Conservation (phyloP, 1,140 invertebrate species). For the Saccostrea echinata region DNA sequence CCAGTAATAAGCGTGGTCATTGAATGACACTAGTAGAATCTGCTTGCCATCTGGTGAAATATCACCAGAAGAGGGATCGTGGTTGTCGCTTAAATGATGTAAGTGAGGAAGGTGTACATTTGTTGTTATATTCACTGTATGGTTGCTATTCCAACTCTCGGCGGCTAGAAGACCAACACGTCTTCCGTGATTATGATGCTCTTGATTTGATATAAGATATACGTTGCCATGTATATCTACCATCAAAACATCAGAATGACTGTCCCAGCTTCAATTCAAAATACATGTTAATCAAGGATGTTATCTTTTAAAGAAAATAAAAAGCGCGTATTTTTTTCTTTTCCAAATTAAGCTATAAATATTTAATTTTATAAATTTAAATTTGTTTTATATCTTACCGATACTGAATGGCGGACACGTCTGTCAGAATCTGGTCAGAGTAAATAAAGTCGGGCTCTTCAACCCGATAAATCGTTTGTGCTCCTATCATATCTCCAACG, state of each 20-base stretch:
- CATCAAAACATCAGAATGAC: not conserved
- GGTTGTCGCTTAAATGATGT: not conserved
- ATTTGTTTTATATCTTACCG: not conserved
- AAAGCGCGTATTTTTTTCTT: too few relatives aligned
- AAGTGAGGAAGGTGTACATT: not conserved
- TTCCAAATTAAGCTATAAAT: too few relatives aligned
- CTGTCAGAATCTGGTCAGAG: not conserved
- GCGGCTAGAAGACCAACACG: not conserved
- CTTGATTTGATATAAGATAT: not conserved
- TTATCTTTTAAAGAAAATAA: not conserved
- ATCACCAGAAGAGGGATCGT: not conserved
- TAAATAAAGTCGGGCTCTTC: slow-evolving; percentile 44
- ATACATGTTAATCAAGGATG: not conserved
- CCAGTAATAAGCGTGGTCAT: not conserved
- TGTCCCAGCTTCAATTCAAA: not conserved
- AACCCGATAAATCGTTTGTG: slow-evolving; percentile 56
- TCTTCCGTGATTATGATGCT: not conserved
- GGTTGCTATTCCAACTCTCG: not conserved
- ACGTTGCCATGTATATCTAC: not conserved
- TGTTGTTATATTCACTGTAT: not conserved
- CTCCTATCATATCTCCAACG: slow-evolving; percentile 39
- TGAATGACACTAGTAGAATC: not conserved
- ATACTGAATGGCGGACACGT: not conserved
- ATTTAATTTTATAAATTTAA: too few relatives aligned
- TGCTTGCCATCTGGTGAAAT: not conserved